A percentile compares a stretch with the other conserved stretches of the same genome.
Evolutionary conservation across 2,888 invertebrate genomes (phyloP).

Genomic region (Azorinus chamasolen): DNA sequence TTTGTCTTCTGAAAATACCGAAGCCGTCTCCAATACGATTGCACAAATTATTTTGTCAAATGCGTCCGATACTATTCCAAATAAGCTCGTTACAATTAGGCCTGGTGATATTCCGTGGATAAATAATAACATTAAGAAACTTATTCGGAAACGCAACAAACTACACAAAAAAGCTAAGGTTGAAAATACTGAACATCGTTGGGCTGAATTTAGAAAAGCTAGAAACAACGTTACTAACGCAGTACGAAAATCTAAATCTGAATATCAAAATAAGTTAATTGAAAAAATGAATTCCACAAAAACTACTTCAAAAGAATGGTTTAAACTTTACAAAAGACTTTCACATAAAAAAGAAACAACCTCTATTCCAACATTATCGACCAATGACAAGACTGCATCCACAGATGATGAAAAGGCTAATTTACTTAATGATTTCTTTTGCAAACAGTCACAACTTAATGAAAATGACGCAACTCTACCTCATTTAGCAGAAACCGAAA

Average conservation of each 20-base stretch:
- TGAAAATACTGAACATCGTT: background rate
- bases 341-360: background rate
- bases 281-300: background rate
- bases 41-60: background rate
- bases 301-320: background rate
- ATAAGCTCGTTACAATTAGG: constrained; percentile 9
- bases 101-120: constrained; percentile 8
- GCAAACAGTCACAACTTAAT: background rate
- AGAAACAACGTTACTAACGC: background rate
- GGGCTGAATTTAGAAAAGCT: constrained; percentile 8
- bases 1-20: background rate
- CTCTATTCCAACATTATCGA: background rate
- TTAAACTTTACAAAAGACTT: background rate
- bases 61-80: constrained; percentile 9
- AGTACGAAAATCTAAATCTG: background rate
- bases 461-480: background rate
- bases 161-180: background rate
- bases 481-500: too few relatives aligned
- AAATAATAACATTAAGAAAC: background rate
- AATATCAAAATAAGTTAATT: background rate
- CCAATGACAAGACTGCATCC: background rate
- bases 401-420: constrained; percentile 7
- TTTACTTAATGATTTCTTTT: constrained; percentile 4
- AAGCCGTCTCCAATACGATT: constrained; percentile 3
- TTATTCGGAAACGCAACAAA: constrained; percentile 2